phyloP scores from a whole-genome alignment of 2,888 invertebrate genomes.

The Meghimatium bilineatum region DNA sequence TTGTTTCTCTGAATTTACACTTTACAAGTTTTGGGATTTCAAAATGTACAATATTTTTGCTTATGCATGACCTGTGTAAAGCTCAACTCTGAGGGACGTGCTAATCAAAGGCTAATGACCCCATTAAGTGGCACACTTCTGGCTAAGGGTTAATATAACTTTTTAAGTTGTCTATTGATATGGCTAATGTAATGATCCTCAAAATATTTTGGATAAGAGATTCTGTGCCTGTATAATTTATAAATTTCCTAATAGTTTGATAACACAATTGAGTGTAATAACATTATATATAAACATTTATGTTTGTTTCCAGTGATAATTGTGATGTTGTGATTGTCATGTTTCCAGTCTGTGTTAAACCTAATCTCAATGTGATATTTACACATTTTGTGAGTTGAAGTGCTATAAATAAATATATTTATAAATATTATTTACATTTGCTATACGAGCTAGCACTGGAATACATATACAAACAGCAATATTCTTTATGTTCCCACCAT shows the following conservation, averaged over 20 bases:
- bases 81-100: no score
- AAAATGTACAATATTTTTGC: no score
- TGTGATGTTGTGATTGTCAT: slow-evolving; percentile 4
- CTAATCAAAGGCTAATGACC: no score
- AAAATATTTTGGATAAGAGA: no score
- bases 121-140: no score
- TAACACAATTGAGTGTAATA: not conserved
- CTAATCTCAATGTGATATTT: not conserved
- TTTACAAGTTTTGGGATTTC: no score
- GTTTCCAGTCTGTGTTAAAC: not conserved
- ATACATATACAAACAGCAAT: not conserved
- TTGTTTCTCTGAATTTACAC: no score
- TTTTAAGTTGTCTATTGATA: no score
- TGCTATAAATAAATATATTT: slow-evolving; percentile 10
- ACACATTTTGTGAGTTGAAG: not conserved
- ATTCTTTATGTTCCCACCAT: not conserved
- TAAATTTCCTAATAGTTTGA: not conserved
- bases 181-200: no score
- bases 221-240: not conserved
- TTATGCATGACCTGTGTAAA: no score
- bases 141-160: no score
- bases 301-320: slow-evolving; percentile 22
- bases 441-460: not conserved
- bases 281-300: slow-evolving; percentile 3
- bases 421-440: not conserved